Evolutionary conservation across 2,888 invertebrate species (phyloP), one percentile per base, ranked within the genome.

Genomic region (Nephrotoma flavescens): DNA sequence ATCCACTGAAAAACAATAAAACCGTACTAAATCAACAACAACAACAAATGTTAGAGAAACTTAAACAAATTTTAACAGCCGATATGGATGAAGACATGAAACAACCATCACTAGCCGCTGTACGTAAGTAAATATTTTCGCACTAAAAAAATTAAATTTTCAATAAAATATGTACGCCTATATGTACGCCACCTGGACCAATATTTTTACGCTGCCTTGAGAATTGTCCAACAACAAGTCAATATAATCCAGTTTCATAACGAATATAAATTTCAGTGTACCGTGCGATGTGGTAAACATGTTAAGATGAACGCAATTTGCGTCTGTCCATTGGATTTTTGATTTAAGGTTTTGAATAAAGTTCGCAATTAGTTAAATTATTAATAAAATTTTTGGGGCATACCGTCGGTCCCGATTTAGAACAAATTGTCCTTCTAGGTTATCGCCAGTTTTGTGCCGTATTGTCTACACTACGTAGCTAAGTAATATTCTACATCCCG

Each of bases 211-310:
- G 42, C 6, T 84, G 84, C 42, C 7, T 15, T 42, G 6, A 42
- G 7, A 84, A 84, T 15, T 84, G 84, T 84, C 42, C 84, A 84
- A 84, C 84, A 11, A 84, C 84, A 84, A 84, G 42, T 42, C 84
- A 84, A n/a, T 84, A 84, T 42, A 42, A 84, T 84, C 84, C 84
- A n/a, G 84, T 84, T n/a, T 84, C 42, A 42, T 84, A 84, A 84
- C 15, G 84, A 42, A 41, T 42, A 12, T 42, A 41, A 84, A 7
- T 84, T 84, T 2, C n/a, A 84, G 41, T 84, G 84, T 12, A 42
- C 84, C 6, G n/a, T 42, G 2, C 84, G 84, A 0, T 84, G 84
- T 42, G 84, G 84, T 12, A 84, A 71, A 71, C 9, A 19, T 71
- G 31, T 71, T 7, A 19, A n/a, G 71, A 19, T 31, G 31, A 71